These are phyloP conservation scores for Sialia sialis DNA, from an alignment of 2,113 vertebrate genomes.

Conservation along the genomic window DNA sequence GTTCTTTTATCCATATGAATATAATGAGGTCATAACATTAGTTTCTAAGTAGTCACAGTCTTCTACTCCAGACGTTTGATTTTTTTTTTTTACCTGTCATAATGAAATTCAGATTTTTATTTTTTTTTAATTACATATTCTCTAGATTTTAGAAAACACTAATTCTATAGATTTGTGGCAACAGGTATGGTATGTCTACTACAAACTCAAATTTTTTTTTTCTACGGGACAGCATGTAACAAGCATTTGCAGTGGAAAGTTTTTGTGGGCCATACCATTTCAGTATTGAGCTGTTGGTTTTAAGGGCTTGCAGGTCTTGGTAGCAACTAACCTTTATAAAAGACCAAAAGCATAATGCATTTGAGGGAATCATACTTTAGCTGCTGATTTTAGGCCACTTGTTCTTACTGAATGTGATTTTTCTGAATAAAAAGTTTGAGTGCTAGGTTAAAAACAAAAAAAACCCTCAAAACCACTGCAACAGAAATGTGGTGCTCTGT, in stretches of 20 bases:
- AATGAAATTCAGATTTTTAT: background rate
- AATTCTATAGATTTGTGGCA: background rate
- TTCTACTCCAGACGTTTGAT: background rate
- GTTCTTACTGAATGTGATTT: background rate
- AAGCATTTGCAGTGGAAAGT: background rate
- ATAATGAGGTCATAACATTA: background rate
- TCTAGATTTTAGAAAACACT: background rate
- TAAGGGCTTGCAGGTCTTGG: background rate
- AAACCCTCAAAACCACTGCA: background rate
- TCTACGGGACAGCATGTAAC: background rate
- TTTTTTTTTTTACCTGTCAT: background rate
- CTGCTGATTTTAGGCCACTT: background rate
- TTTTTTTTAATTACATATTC: background rate
- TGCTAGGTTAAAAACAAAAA: background rate
- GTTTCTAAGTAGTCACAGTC: background rate
- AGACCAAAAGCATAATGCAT: background rate
- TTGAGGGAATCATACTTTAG: background rate
- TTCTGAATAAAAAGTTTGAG: background rate
- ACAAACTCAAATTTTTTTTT: background rate
- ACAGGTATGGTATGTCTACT: background rate
- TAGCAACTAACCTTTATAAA: background rate
- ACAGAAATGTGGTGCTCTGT: background rate
- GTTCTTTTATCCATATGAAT: background rate
- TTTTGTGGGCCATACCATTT: background rate
- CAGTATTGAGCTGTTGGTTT: background rate